These are phyloP conservation scores for Dolichopus griseipennis DNA, from an alignment of 2,888 invertebrate genomes.

Conservation along the genomic window DNA sequence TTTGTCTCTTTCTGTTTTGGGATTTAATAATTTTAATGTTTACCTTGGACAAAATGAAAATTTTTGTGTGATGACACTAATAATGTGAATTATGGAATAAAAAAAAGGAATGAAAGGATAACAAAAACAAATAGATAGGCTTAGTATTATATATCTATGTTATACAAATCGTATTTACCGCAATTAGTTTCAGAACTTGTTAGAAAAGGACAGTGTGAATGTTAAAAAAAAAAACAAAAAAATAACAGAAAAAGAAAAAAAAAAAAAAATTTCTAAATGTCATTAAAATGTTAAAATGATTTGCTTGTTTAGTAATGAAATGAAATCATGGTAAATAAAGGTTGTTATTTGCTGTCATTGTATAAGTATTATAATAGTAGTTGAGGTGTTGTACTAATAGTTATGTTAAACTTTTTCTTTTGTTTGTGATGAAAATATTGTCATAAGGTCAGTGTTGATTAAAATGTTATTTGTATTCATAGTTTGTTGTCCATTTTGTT, in stretches of 20 bases:
- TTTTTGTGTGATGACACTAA: too few species aligned
- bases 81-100: too few species aligned
- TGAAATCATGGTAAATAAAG: background rate
- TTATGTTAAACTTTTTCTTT: too few species aligned
- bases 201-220: background rate
- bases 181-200: background rate
- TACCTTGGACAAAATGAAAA: background rate
- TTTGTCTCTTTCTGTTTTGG: background rate
- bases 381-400: too few species aligned
- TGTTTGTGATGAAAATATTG: too few species aligned
- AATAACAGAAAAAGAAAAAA: too few species aligned
- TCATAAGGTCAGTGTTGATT: too few species aligned
- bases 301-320: background rate
- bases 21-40: conserved; percentile 2
- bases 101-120: background rate
- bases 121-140: background rate
- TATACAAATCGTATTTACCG: background rate
- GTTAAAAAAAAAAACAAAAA: background rate
- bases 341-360: too few species aligned
- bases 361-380: too few species aligned
- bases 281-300: conserved; percentile 2
- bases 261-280: background rate
- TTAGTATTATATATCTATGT: background rate
- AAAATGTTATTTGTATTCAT: too few species aligned
- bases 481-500: too few species aligned